phyloP scores from a whole-genome alignment of 2,888 invertebrate species.

The Nephrotoma appendiculata region DNA sequence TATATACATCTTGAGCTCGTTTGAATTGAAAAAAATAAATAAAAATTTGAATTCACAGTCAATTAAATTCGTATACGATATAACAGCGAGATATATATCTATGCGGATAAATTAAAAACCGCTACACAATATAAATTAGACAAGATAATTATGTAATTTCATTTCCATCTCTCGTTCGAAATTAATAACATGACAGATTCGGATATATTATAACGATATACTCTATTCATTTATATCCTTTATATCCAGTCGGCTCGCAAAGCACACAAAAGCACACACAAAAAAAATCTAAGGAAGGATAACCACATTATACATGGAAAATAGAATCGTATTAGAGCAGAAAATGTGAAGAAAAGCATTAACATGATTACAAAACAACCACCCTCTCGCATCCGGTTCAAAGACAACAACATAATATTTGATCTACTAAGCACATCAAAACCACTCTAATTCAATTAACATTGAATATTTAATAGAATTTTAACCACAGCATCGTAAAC shows the following conservation, averaged over 20 bases:
- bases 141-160: neutral
- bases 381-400: neutral
- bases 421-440: neutral
- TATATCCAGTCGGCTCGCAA: neutral
- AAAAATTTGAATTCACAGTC: neutral
- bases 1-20: neutral
- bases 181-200: neutral
- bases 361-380: neutral
- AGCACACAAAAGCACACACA: neutral
- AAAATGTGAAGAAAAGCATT: neutral
- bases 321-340: neutral
- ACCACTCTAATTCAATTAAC: neutral
- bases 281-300: neutral
- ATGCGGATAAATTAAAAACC: neutral
- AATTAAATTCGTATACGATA: neutral
- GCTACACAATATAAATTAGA: neutral
- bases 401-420: neutral
- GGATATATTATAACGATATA: neutral
- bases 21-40: neutral
- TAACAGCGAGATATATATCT: neutral
- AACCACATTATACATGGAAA: neutral
- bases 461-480: neutral
- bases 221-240: neutral
- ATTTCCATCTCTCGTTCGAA: neutral
- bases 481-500: neutral